phyloP scores from a whole-genome alignment of 2,797 vertebrate genomes.

The Phoebastria nigripes region DNA sequence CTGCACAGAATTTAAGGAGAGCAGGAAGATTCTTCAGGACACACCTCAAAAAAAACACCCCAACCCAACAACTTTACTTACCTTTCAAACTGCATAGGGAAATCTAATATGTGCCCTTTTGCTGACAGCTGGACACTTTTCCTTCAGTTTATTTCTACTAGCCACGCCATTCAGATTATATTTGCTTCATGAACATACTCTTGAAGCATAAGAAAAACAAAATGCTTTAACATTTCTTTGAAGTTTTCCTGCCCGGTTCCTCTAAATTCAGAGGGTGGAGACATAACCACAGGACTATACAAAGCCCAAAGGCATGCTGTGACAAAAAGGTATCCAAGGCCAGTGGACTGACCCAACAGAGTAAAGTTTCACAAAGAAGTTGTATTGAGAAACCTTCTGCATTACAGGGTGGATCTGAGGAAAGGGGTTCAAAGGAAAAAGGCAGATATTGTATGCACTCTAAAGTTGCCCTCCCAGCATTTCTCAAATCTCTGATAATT shows the following conservation, averaged over 20 bases:
- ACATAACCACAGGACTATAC: constrained; percentile 48
- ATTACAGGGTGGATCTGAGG: constrained; percentile 57
- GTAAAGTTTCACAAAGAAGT: constrained; percentile 51
- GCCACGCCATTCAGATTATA: not conserved
- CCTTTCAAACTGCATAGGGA: not conserved
- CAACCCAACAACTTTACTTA: not conserved
- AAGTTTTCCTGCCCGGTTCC: constrained; percentile 22
- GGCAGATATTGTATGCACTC: constrained; percentile 44
- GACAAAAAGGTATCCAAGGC: constrained; percentile 59
- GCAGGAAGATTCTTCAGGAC: not conserved
- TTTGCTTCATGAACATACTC: not conserved
- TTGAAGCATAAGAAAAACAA: constrained; percentile 15
- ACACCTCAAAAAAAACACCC: not conserved
- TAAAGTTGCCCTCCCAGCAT: constrained; percentile 53
- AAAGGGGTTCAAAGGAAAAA: constrained; percentile 47
- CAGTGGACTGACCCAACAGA: constrained; percentile 60
- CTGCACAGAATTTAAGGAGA: not conserved
- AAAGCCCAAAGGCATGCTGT: constrained; percentile 55
- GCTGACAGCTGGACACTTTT: not conserved
- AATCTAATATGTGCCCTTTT: not conserved
- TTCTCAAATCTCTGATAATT: constrained; percentile 61
- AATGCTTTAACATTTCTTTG: constrained; percentile 45
- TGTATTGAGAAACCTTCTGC: constrained; percentile 46
- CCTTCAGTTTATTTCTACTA: not conserved
- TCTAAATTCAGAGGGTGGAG: constrained; percentile 64